Base-by-base conservation (phyloP, 1,140 invertebrate species). In the Ceratina australensis region DNA sequence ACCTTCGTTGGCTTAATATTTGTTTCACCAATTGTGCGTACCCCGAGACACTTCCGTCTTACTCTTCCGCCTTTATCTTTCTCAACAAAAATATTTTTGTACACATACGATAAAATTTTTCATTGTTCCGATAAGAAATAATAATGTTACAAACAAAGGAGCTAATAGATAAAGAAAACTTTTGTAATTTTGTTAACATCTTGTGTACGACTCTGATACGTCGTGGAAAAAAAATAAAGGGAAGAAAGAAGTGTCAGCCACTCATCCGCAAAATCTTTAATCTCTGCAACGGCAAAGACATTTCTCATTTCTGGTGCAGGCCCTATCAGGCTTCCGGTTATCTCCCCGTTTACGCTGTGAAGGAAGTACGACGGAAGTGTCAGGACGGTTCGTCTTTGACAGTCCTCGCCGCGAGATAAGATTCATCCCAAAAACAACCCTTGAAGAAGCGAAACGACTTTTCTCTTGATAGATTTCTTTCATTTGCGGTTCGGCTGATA, bases 301-400 rank as follows among this genome's bases (percentile, higher is more conserved):
- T 91, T 92, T 92, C 91, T 92, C 88, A 91, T 92, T 91, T 92
- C 90, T 91, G 89, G 89, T 90, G 86, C 78, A 85, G 81, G 81
- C 80, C 82, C 83, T 91, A 90, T 91, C 90, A 73, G 80, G 82
- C 87, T 90, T 90, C 89, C 89, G 89, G 88, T 91, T 90, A 90
- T 91, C 90, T 89, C 87, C 88, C 87, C 85, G 81, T 79, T 84
- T 74, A 56, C 80, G 33, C 65, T 75, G 71, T 54, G 85, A 77
- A 84, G 84, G 84, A 87, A 84, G 69, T 78, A 74, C 78, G 80
- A 87, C 87, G 90, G 89, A 91, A 91, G 88, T 85, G 84, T 89
- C 89, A 84, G 77, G 82, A 72, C 81, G 77, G 80, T 85, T 89
- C 88, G 87, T 88, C 88, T 91, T 89, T 91, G 90, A 90, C 90